Conservation (phyloP, 2,797 vertebrate genomes). For the Podarcis lilfordi region DNA sequence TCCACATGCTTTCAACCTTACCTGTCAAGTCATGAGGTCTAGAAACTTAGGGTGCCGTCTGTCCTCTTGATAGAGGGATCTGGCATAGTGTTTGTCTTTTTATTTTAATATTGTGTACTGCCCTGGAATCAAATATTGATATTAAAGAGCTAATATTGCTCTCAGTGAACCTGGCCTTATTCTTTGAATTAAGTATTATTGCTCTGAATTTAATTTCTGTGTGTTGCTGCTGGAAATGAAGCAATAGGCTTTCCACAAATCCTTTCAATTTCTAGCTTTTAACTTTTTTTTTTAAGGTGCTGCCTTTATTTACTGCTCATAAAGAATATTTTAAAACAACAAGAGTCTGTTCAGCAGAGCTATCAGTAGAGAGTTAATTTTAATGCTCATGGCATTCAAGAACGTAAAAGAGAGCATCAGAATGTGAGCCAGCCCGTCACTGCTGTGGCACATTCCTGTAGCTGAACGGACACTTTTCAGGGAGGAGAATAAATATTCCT, state of each 20-base stretch:
- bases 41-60: not conserved
- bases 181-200: not conserved
- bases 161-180: not conserved
- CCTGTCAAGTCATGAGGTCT: not conserved
- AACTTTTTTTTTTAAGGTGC: not conserved
- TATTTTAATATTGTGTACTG: not conserved
- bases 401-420: not conserved
- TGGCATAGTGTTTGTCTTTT: not conserved
- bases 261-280: not conserved
- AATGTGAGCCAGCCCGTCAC: constrained; percentile 32
- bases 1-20: not conserved
- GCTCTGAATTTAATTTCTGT: not conserved
- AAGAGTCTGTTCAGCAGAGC: not conserved
- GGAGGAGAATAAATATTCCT: constrained; percentile 30
- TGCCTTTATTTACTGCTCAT: constrained; percentile 22
- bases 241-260: not conserved
- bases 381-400: constrained; percentile 30
- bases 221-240: not conserved
- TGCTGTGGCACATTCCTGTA: constrained; percentile 41
- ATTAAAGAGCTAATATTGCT: not conserved
- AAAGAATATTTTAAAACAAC: constrained; percentile 10
- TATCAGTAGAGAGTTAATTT: constrained; percentile 45
- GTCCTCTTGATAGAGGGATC: not conserved
- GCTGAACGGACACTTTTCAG: constrained; percentile 19
- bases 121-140: not conserved